Percentiles rank a stretch among this genome's conserved stretches.
phyloP scores from a whole-genome alignment of 2,888 invertebrate species.

The Ormyrus nitidulus region DNA sequence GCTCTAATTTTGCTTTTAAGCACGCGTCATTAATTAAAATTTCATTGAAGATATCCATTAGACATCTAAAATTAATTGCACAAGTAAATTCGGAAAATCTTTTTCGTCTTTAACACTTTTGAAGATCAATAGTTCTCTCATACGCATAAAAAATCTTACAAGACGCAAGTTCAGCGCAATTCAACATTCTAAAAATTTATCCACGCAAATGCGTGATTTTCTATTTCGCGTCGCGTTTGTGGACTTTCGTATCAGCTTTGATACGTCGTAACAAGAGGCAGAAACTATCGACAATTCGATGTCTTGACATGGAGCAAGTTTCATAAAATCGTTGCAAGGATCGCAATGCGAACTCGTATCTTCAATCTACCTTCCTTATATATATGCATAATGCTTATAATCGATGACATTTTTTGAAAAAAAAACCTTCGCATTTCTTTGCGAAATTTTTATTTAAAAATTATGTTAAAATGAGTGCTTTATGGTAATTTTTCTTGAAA shows the following conservation, averaged over 20 bases:
- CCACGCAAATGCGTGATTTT: conserved; percentile 36
- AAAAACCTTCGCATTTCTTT: conserved; percentile 18
- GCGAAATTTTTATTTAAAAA: conserved; percentile 16
- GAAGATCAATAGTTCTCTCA: conserved; percentile 32
- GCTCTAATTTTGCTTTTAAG: conserved; percentile 25
- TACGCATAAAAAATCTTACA: conserved; percentile 48
- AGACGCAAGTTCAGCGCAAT: conserved; percentile 48
- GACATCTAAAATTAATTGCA: conserved; percentile 31
- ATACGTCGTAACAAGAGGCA: conserved; percentile 56
- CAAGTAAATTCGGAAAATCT: conserved; percentile 37
- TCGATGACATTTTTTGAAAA: conserved; percentile 15
- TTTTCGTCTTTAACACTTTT: conserved; percentile 36
- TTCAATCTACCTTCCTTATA: conserved; percentile 8
- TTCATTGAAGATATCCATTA: not conserved
- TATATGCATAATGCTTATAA: conserved; percentile 10
- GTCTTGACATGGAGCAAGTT: conserved; percentile 53
- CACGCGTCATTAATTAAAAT: conserved; percentile 20
- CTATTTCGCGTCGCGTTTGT: conserved; percentile 48
- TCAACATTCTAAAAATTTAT: conserved; percentile 55
- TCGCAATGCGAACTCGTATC: conserved; percentile 9
- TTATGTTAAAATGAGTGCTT: conserved; percentile 27
- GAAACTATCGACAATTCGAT: conserved; percentile 43
- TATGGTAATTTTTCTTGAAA: conserved; percentile 22
- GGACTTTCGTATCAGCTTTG: conserved; percentile 49
- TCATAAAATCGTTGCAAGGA: not conserved